These are phyloP conservation scores for Ariolimax columbianus DNA, from an alignment of 2,888 invertebrate species.

Conservation along the genomic window DNA sequence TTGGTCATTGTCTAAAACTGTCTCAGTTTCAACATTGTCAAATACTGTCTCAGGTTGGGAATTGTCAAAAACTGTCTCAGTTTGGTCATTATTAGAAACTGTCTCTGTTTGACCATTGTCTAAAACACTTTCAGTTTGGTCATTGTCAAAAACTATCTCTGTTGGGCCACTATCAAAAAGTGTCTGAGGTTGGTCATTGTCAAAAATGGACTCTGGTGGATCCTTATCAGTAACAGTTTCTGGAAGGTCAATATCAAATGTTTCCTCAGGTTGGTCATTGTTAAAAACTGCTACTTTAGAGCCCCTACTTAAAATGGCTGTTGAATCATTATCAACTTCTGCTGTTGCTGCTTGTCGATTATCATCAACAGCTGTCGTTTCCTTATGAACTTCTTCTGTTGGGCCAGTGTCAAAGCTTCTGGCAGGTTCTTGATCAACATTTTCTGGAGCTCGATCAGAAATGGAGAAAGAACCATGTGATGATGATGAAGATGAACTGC, in stretches of 20 bases:
- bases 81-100: background rate
- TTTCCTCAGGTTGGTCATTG: background rate
- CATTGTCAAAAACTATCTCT: background rate
- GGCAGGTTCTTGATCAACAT: constrained; percentile 12
- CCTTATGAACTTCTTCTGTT: background rate
- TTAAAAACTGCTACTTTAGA: too few relatives aligned
- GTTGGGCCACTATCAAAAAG: background rate
- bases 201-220: background rate
- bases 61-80: background rate
- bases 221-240: background rate
- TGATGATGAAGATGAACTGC: constrained; percentile 30
- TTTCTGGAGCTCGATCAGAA: background rate
- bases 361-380: background rate
- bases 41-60: background rate
- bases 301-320: background rate
- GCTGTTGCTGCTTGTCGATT: background rate
- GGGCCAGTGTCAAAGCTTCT: background rate
- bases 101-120: too few relatives aligned
- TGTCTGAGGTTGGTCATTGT: background rate
- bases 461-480: constrained; percentile 37
- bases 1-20: background rate
- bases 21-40: background rate
- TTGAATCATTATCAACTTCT: background rate
- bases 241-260: background rate
- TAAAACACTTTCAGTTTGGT: too few relatives aligned